These are phyloP conservation scores for Drosophila helvetica DNA, from an alignment of 2,888 invertebrate species.

Conservation along the genomic window DNA sequence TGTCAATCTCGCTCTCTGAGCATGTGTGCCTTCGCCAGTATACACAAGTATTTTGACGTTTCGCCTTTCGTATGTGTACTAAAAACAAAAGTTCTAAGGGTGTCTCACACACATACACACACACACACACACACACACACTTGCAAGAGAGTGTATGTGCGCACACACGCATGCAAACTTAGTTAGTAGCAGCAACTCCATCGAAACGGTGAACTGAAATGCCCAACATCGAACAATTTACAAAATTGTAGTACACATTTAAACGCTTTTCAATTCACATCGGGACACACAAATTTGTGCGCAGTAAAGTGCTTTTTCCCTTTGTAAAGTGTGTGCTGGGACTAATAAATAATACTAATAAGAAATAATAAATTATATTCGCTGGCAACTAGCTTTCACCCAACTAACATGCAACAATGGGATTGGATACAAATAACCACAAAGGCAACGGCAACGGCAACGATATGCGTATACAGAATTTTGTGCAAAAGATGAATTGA, in stretches of 20 bases:
- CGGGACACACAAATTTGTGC: slow-evolving; percentile 23
- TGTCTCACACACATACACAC: slow-evolving; percentile 22
- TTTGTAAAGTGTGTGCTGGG: not conserved
- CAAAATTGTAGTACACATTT: slow-evolving; percentile 61
- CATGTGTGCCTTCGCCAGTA: slow-evolving; percentile 27
- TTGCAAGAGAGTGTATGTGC: slow-evolving; percentile 2
- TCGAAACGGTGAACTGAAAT: slow-evolving; percentile 13
- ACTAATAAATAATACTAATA: not conserved
- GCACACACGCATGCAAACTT: slow-evolving; percentile 11
- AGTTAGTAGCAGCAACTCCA: slow-evolving; percentile 12
- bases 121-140: slow-evolving; percentile 14
- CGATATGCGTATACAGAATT: slow-evolving; percentile 8
- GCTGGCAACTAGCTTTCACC: not conserved
- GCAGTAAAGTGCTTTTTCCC: slow-evolving; percentile 7
- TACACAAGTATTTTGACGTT: slow-evolving; percentile 35
- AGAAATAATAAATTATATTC: not conserved
- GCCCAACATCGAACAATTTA: slow-evolving; percentile 27
- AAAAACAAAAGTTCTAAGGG: slow-evolving; percentile 52
- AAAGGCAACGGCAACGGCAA: slow-evolving; percentile 2
- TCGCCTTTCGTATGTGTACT: slow-evolving; percentile 15
- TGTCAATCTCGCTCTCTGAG: slow-evolving; percentile 1
- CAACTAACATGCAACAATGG: not conserved
- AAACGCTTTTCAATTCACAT: slow-evolving; percentile 50
- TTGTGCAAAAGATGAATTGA: slow-evolving; percentile 10
- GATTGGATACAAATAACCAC: not conserved